phyloP scores from a whole-genome alignment of 2,888 invertebrate species.

The Biston stratarius region DNA sequence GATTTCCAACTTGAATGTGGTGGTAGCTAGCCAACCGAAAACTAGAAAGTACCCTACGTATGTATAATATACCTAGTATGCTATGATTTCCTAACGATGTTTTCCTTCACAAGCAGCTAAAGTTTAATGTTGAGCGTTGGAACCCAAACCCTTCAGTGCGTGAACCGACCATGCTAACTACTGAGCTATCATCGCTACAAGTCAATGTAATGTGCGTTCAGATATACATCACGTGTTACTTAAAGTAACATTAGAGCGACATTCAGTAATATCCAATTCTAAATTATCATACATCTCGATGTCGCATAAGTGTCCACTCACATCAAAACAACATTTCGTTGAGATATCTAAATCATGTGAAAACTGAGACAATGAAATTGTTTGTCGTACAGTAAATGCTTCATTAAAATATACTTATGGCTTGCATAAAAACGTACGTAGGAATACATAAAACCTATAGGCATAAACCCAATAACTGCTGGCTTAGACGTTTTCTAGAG shows the following conservation, averaged over 20 bases:
- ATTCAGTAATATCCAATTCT: neutral
- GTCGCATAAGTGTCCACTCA: slow-evolving; percentile 17
- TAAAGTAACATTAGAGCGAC: slow-evolving; percentile 20
- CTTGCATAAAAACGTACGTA: neutral
- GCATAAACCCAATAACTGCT: no score
- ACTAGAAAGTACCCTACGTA: no score
- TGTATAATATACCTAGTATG: no score
- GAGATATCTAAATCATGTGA: slow-evolving; percentile 27
- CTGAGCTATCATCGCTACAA: neutral
- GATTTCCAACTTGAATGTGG: no score
- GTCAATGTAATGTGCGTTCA: neutral
- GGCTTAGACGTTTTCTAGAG: no score
- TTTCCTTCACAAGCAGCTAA: no score
- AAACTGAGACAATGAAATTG: slow-evolving; percentile 31
- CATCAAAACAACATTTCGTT: slow-evolving; percentile 29
- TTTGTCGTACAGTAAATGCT: slow-evolving; percentile 24
- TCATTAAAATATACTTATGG: slow-evolving; percentile 32
- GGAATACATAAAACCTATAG: neutral
- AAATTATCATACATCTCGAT: slow-evolving; percentile 29
- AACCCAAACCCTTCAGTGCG: no score
- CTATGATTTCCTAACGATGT: no score
- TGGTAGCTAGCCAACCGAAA: no score
- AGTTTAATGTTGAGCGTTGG: no score
- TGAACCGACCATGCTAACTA: no score
- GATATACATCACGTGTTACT: slow-evolving; percentile 9